Percentiles rank a stretch among this genome's conserved stretches.
Evolutionary conservation across 2,888 invertebrate species (phyloP).

Genomic region (Tortrix viridana): DNA sequence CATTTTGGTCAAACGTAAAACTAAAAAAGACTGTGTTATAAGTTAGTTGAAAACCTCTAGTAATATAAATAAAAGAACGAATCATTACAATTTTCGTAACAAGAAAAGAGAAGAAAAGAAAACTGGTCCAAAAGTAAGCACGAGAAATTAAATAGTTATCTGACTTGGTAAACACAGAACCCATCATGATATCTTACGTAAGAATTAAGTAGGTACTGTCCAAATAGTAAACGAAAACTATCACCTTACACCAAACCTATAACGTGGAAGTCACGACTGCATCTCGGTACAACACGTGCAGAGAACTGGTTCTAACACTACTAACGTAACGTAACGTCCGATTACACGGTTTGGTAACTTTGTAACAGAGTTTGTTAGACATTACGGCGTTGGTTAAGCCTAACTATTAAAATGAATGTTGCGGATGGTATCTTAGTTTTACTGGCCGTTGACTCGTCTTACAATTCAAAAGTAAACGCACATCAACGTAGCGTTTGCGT

Average conservation of each 20-base stretch:
- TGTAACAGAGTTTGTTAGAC: constrained; percentile 14
- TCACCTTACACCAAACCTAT: constrained; percentile 46
- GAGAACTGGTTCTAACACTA: constrained; percentile 32
- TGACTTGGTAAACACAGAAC: background rate
- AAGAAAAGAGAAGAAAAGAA: no score
- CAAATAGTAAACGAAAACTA: constrained; percentile 29
- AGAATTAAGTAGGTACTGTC: constrained; percentile 32
- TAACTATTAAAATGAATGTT: constrained; percentile 28
- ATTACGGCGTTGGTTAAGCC: constrained; percentile 13
- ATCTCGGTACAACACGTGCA: constrained; percentile 61
- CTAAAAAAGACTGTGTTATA: no score
- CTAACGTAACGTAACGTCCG: constrained; percentile 37
- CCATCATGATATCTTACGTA: constrained; percentile 30
- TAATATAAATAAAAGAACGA: no score
- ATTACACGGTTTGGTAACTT: constrained; percentile 25
- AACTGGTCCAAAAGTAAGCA: background rate
- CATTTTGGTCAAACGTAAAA: no score
- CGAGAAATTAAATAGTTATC: background rate
- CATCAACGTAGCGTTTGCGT: no score
- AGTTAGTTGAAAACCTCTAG: no score
- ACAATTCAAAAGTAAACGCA: background rate
- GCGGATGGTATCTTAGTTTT: background rate
- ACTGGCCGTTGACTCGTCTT: background rate
- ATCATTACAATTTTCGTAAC: no score
- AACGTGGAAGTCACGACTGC: constrained; percentile 66